Base-by-base conservation (phyloP, 2,797 vertebrate genomes). In the Synanceia verrucosa region DNA sequence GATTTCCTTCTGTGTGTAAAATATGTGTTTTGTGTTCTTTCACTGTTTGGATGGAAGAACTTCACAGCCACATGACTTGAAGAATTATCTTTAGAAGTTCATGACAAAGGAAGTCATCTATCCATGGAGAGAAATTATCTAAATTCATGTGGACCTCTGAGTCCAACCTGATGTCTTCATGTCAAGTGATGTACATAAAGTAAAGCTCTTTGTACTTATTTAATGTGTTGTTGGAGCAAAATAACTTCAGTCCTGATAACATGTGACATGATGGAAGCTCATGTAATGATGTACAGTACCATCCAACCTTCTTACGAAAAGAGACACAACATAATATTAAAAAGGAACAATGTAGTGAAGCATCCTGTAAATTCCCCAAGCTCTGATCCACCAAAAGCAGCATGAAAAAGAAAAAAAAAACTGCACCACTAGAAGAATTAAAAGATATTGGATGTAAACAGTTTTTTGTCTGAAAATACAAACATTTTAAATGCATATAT, bases 121-220 rank as follows among this genome's bases (percentile, higher is more conserved):
- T 37, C 51, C 29, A 39, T 57, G 13, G 0, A 9, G 10, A 51
- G 16, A 19, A 37, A 13, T 0, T 9, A 2, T 1, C 1, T 14
- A 36, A 13, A 50, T 53, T 52, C n/a, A 57, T 55, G 9, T 39
- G 23, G 5, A 46, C 23, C 23, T 65, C 23, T 2, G 47, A 68
- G 29, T 70, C 4, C n/a, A 69, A 58, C 18, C 18, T 24, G 10
- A 37, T 33, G 21, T 59, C n/a, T 60, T 66, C n/a, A 33, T 34
- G 21, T 61, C 26, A 28, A 68, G 53, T 60, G 9, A 80, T 90
- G 86, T 88, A 84, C 64, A 86, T 79, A 84, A 66, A 89, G 84
- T 76, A 79, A 85, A 73, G 19, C 46, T 61, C 21, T 85, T 82
- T 81, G 23, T 88, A 86, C 55, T 18, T 28, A 1, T 41, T 6